phyloP scores from a whole-genome alignment of 2,113 vertebrate species.

The Eclectus roratus region DNA sequence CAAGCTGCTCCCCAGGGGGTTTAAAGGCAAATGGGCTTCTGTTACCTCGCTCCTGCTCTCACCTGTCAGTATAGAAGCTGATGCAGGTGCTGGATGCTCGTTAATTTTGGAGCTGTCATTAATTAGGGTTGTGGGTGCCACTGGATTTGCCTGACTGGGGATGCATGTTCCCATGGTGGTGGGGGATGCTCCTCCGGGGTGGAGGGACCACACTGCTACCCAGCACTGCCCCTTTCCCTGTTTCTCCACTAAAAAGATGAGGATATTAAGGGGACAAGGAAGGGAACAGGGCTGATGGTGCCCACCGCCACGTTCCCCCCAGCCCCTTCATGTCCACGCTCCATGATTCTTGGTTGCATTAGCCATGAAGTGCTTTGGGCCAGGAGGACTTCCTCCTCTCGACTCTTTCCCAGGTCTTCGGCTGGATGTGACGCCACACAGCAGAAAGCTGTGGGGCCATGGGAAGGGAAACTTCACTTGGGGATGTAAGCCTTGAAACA shows the following conservation, averaged over 20 bases:
- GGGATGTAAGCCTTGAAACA: background rate
- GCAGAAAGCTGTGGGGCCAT: background rate
- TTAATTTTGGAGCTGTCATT: background rate
- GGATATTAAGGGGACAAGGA: background rate
- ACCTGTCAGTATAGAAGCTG: fast-evolving
- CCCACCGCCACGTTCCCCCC: too few relatives aligned
- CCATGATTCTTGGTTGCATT: background rate
- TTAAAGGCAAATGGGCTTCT: background rate
- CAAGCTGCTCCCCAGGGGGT: background rate
- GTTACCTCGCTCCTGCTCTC: background rate
- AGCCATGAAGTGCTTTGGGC: background rate
- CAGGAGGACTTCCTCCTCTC: fast-evolving
- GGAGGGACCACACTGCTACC: background rate
- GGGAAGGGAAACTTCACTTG: background rate
- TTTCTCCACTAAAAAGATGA: background rate
- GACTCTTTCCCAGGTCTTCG: background rate
- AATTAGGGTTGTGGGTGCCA: background rate
- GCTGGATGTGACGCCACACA: fast-evolving
- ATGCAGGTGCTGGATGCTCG: background rate
- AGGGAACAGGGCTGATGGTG: background rate
- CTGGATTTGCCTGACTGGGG: background rate
- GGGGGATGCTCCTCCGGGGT: fast-evolving
- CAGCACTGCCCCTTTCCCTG: background rate
- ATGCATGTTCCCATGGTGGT: background rate
- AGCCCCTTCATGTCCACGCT: background rate